Conservation (phyloP, 1,140 invertebrate species). For the Pygmarrhopalites habei region DNA sequence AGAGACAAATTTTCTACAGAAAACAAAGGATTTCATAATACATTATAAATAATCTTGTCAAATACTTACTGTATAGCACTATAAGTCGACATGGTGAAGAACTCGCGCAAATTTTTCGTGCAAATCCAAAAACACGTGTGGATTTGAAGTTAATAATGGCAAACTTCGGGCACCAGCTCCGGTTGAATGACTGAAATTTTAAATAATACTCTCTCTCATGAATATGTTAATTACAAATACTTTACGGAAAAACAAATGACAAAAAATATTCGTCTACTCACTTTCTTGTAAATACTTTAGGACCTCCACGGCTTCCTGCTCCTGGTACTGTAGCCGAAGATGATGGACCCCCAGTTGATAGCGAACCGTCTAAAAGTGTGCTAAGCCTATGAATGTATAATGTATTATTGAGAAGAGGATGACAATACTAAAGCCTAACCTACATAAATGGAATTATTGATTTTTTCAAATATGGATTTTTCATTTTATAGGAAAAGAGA, state of each 20-base stretch:
- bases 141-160: slow-evolving; percentile 36
- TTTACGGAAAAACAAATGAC: no score
- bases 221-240: no score
- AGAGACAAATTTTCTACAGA: no score
- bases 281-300: slow-evolving; percentile 29
- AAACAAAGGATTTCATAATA: not conserved
- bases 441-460: no score
- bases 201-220: no score
- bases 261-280: no score
- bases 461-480: no score
- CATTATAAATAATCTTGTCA: not conserved
- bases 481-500: no score
- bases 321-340: slow-evolving; percentile 4
- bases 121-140: slow-evolving; percentile 38
- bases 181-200: slow-evolving; percentile 22
- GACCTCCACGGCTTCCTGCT: not conserved
- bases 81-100: slow-evolving; percentile 39
- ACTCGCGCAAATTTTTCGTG: slow-evolving; percentile 39
- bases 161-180: slow-evolving; percentile 30
- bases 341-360: slow-evolving; percentile 13
- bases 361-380: slow-evolving; percentile 25
- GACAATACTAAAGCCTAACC: no score
- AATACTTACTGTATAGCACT: not conserved
- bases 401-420: no score
- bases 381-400: no score